Evolutionary conservation across 2,888 invertebrate genomes (phyloP).

Genomic region (Hypena proboscidalis): DNA sequence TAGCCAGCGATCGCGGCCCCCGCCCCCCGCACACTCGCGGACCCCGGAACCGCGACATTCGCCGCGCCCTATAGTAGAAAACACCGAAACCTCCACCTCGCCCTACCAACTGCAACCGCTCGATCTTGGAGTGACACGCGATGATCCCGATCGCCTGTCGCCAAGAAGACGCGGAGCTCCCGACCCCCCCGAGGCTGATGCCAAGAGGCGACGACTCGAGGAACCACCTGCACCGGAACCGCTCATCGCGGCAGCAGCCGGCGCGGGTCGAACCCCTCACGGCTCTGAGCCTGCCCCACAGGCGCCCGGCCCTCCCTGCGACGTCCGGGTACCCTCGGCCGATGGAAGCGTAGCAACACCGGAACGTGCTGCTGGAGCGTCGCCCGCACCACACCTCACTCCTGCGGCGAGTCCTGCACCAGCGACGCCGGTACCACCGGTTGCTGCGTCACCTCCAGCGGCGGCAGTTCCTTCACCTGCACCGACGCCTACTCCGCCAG

Average conservation of each 20-base stretch:
- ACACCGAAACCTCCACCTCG: slow-evolving; percentile 63
- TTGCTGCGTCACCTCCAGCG: slow-evolving; percentile 64
- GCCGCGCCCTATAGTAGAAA: slow-evolving; percentile 65
- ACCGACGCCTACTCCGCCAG: slow-evolving; percentile 76
- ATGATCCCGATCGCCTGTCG: slow-evolving; percentile 85
- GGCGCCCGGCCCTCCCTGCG: slow-evolving; percentile 75
- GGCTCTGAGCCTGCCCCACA: slow-evolving; percentile 80
- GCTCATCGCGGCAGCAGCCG: slow-evolving; percentile 89
- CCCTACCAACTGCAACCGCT: slow-evolving; percentile 91
- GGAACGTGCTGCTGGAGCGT: slow-evolving; percentile 79
- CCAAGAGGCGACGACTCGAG: slow-evolving; percentile 87
- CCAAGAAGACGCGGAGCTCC: slow-evolving; percentile 88
- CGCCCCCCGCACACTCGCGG: slow-evolving; percentile 85
- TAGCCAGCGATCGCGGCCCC: slow-evolving; percentile 68
- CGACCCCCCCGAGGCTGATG: slow-evolving; percentile 85
- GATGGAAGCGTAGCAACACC: slow-evolving; percentile 86
- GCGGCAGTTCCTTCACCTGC: slow-evolving; percentile 65
- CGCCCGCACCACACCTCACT: slow-evolving; percentile 69
- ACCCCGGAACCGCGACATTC: slow-evolving; percentile 81
- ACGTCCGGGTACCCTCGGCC: slow-evolving; percentile 86
- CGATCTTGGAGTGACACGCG: slow-evolving; percentile 89
- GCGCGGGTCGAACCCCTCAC: slow-evolving; percentile 88
- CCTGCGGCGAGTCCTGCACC: slow-evolving; percentile 75
- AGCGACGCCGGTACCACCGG: slow-evolving; percentile 69
- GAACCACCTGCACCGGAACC: slow-evolving; percentile 90